phyloP scores from a whole-genome alignment of 2,888 invertebrate genomes.

The Brachylomia viminalis region DNA sequence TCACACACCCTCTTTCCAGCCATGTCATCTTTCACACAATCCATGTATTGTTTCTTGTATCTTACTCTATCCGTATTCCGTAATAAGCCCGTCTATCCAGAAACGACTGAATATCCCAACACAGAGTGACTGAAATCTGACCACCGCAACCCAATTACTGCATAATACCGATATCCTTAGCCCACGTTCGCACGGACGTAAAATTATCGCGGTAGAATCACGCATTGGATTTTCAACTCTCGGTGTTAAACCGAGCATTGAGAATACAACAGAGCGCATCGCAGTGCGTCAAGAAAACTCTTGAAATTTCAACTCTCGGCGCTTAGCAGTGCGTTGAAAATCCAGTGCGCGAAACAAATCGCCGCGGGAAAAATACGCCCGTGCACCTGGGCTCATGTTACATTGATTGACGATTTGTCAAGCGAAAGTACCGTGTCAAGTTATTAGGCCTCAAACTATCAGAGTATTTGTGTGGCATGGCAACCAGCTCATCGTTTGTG shows the following conservation, averaged over 20 bases:
- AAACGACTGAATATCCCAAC: conserved; percentile 25
- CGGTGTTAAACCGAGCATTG: too few relatives aligned
- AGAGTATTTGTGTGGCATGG: background rate
- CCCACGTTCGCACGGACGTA: too few relatives aligned
- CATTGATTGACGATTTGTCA: conserved; percentile 28
- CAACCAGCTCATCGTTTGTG: background rate
- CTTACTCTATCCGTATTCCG: conserved; percentile 1
- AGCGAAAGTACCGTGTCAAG: conserved; percentile 1
- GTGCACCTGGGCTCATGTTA: conserved; percentile 5
- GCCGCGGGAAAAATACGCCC: too few relatives aligned
- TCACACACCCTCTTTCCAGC: too few relatives aligned
- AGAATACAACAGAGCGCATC: too few relatives aligned
- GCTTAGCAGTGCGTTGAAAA: too few relatives aligned
- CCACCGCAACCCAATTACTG: conserved; percentile 41
- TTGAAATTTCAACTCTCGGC: too few relatives aligned
- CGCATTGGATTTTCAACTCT: too few relatives aligned
- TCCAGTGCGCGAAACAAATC: too few relatives aligned
- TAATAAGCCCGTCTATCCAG: conserved; percentile 1
- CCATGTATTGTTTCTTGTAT: background rate
- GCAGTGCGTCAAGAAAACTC: too few relatives aligned
- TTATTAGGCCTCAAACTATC: conserved; percentile 3
- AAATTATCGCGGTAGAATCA: too few relatives aligned
- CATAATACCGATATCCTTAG: conserved; percentile 25
- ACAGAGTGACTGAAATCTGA: conserved; percentile 44
- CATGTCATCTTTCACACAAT: background rate